phyloP scores from a whole-genome alignment of 2,888 invertebrate genomes.

The Hedya salicella region DNA sequence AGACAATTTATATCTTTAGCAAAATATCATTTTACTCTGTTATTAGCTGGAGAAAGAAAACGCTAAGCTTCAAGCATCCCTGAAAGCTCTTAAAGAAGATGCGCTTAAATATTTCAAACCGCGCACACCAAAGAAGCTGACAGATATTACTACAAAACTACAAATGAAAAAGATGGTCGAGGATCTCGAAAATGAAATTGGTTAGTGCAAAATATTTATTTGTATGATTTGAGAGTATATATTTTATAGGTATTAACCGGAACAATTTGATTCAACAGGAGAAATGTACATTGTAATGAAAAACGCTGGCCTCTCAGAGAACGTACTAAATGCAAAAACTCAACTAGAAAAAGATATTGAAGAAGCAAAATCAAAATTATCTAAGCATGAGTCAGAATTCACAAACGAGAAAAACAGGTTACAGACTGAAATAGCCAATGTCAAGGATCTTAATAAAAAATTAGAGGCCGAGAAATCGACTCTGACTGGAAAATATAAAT shows the following conservation, averaged over 20 bases:
- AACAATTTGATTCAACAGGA: constrained; percentile 62
- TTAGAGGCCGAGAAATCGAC: constrained; percentile 77
- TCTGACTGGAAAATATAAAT: constrained; percentile 64
- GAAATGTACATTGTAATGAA: constrained; percentile 86
- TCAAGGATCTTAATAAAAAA: constrained; percentile 80
- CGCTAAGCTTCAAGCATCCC: constrained; percentile 86
- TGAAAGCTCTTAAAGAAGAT: constrained; percentile 88
- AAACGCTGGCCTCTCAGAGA: constrained; percentile 83
- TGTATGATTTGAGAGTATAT: not conserved
- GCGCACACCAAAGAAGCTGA: constrained; percentile 89
- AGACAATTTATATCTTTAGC: not conserved
- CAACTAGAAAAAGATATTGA: constrained; percentile 82
- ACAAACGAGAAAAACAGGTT: constrained; percentile 80
- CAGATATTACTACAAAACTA: constrained; percentile 89
- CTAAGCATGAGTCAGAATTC: constrained; percentile 79
- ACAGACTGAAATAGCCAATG: constrained; percentile 79
- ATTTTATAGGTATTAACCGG: not conserved
- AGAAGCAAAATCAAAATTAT: constrained; percentile 80
- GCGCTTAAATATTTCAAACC: constrained; percentile 88
- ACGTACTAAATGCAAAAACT: constrained; percentile 77
- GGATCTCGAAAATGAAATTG: constrained; percentile 94
- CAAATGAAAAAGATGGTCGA: constrained; percentile 93
- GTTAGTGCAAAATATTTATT: constrained; percentile 62
- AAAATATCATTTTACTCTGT: constrained; percentile 16
- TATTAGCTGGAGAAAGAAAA: constrained; percentile 87